Conservation (phyloP, 2,888 invertebrate species). For the Drosophila nigricruria region DNA sequence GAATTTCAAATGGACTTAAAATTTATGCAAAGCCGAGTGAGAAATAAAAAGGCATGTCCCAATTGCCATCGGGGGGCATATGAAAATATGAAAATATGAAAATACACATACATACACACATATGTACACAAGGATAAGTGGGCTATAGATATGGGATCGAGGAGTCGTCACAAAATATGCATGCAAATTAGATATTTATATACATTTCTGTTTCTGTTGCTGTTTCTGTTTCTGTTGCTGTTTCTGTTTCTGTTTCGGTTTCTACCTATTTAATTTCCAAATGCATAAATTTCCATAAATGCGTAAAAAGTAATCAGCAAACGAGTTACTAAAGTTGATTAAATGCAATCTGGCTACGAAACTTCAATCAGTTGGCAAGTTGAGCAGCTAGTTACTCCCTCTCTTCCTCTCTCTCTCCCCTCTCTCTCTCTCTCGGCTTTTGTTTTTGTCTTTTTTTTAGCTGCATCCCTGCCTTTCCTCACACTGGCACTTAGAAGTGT, state of each 20-base stretch:
- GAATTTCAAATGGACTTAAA: slow-evolving; percentile 59
- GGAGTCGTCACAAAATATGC: slow-evolving; percentile 8
- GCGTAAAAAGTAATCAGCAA: slow-evolving; percentile 46
- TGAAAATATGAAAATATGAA: not conserved
- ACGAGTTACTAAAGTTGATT: slow-evolving; percentile 61
- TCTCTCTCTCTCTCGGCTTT: not conserved
- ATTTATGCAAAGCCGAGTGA: slow-evolving; percentile 65
- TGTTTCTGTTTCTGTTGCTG: slow-evolving; percentile 2
- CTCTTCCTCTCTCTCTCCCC: too few relatives aligned
- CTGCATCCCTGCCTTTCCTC: not conserved
- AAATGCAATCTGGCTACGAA: slow-evolving; percentile 52
- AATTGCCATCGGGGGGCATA: slow-evolving; percentile 37
- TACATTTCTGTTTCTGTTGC: slow-evolving; percentile 5
- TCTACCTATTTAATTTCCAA: slow-evolving; percentile 38
- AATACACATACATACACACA: not conserved
- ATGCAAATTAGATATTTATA: slow-evolving; percentile 46
- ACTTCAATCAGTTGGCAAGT: slow-evolving; percentile 43
- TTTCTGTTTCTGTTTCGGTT: slow-evolving; percentile 2
- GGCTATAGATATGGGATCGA: slow-evolving; percentile 21
- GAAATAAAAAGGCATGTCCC: slow-evolving; percentile 43
- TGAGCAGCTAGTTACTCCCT: not conserved
- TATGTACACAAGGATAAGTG: slow-evolving; percentile 3
- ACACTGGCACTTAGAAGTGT: not conserved
- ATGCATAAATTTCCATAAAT: slow-evolving; percentile 62
- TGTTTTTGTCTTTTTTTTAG: not conserved